These are phyloP conservation scores for Drosophila ustulata DNA, from an alignment of 2,888 invertebrate genomes.

Conservation along the genomic window DNA sequence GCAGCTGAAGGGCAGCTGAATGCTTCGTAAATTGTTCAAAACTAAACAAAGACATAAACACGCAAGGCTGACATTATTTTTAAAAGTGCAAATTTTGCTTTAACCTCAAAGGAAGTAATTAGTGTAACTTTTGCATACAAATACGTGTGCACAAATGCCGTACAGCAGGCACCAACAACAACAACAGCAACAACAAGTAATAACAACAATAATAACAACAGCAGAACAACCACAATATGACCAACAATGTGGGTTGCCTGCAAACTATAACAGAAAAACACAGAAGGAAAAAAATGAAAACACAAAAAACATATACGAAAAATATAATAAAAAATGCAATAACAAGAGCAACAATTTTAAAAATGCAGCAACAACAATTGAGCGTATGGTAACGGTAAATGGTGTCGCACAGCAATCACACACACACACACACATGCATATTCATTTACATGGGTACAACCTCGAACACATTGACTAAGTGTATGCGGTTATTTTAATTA, in stretches of 20 bases:
- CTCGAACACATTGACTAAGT: constrained; percentile 64
- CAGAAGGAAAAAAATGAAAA: constrained; percentile 2
- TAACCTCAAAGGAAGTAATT: constrained; percentile 83
- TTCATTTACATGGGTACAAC: constrained; percentile 22
- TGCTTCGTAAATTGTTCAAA: constrained; percentile 47
- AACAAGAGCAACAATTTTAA: constrained; percentile 69
- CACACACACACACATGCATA: constrained; percentile 6
- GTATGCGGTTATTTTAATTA: constrained; percentile 78
- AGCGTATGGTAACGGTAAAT: constrained; percentile 47
- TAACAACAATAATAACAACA: constrained; percentile 26
- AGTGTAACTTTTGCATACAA: constrained; percentile 75
- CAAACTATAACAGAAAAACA: constrained; percentile 21
- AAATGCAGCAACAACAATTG: constrained; percentile 57
- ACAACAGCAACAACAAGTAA: constrained; percentile 14
- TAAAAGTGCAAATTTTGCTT: constrained; percentile 84
- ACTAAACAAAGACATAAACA: constrained; percentile 84
- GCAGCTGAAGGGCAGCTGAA: constrained; percentile 9
- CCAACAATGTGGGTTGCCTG: constrained; percentile 26
- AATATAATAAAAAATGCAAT: constrained; percentile 71
- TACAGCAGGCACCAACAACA: constrained; percentile 28
- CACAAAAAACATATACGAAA: constrained; percentile 34
- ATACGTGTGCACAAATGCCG: constrained; percentile 64
- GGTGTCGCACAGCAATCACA: constrained; percentile 39
- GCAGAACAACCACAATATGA: constrained; percentile 36
- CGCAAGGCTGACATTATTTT: constrained; percentile 83